Evolutionary conservation across 2,888 invertebrate genomes (phyloP), one percentile per base, ranked within the genome.

Genomic region (Sisyra terminalis): DNA sequence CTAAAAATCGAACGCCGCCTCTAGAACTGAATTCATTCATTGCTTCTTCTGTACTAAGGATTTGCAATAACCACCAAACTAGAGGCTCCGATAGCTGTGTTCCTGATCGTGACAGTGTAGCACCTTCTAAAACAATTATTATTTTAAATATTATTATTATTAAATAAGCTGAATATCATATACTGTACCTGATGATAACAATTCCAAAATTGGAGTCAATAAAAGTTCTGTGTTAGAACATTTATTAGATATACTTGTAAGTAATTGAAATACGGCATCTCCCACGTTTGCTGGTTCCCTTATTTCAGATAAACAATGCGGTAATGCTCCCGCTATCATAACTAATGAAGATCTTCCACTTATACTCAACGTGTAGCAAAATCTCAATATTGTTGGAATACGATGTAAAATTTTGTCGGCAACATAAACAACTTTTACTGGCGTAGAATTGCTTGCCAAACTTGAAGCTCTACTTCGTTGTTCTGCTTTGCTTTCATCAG

Each of bases 261-360:
- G 69, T 49, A 92, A 69, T 61, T 84, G 81, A 56, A 87, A 89
- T n/a, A 90, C 77, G 14, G 86, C 86, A 55, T 92, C 90, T 2
- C 84, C 83, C 42, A 89, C 76, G 1, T 84, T 82, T 18, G 78
- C 70, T 7, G 81, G 78, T 51, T 81, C 80, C n/a, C 70, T 63
- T 38, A 59, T 46, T 44, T 66, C 64, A 1, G 60, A 52, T 40
- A 48, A 37, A 17, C 37, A 41, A 11, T 48, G 36, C 38, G 43
- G 32, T 37, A 45, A 60, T 39, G 70, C 68, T 1, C 70, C 69
- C 11, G 73, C 65, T 46, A 80, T 65, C 70, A 80, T 72, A 4
- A 77, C 76, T 51, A 81, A 66, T 1, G 80, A 76, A 24, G 75
- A 75, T 44, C 78, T 75, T 46, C 73, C 73, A 58, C 86, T 87